These are phyloP conservation scores for Puffinus mauretanicus DNA, from an alignment of 2,113 vertebrate genomes.

Conservation along the genomic window DNA sequence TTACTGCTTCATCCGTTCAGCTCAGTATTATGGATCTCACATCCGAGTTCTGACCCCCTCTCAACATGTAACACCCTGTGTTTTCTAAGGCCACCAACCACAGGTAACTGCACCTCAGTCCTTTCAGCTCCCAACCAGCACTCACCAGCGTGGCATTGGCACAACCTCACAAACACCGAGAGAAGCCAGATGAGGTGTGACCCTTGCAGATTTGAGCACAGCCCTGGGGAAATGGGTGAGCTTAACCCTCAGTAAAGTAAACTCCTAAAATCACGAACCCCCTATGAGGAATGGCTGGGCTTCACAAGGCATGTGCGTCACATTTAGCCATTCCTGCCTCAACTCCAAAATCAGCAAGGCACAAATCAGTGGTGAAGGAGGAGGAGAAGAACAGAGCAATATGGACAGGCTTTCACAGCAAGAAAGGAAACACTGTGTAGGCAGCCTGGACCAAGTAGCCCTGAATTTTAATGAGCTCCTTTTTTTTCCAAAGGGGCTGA, in stretches of 20 bases:
- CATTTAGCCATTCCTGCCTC: background rate
- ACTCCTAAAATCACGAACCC: background rate
- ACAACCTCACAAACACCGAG: background rate
- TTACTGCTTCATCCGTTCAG: background rate
- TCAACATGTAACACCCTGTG: background rate
- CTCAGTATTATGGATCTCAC: background rate
- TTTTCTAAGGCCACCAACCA: background rate
- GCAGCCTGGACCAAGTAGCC: background rate
- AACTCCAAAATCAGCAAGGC: background rate
- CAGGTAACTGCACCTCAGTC: background rate
- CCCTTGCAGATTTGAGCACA: background rate
- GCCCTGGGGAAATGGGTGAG: background rate
- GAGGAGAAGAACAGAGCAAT: background rate
- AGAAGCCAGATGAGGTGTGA: background rate
- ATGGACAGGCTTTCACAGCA: background rate
- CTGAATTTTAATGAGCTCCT: background rate
- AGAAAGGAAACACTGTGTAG: background rate
- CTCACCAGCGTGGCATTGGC: background rate
- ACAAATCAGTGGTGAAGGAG: background rate
- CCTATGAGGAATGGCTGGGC: background rate
- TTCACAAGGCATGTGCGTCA: accelerated
- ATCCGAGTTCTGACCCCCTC: background rate
- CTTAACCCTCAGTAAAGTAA: background rate
- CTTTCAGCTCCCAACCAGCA: background rate
- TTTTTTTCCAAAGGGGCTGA: background rate